Evolutionary conservation across 2,888 invertebrate genomes (phyloP), one percentile per base, ranked within the genome.

Genomic region (Napeogenes sylphis): DNA sequence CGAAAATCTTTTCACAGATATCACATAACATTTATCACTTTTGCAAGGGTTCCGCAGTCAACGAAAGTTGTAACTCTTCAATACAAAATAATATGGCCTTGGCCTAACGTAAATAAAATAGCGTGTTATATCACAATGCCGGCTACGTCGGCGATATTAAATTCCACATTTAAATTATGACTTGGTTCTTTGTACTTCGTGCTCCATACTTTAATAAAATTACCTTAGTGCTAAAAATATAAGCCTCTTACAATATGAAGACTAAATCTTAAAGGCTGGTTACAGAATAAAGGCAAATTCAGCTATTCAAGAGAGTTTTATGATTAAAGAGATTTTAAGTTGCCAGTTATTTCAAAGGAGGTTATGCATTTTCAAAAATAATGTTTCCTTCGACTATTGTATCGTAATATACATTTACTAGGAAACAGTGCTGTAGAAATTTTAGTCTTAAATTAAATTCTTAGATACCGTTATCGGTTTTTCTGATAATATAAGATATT

Each of bases 1-100:
- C 78, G 80, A 76, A 80, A 83, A 84, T 83, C 83, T 81, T 79
- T 77, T 78, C 78, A 73, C 79, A 74, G 78, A 76, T 76, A 70
- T 79, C 77, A 74, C 77, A 76, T 75, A 70, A 78, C 77, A 86
- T 87, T 82, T 81, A 84, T 87, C 87, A 86, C 81, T 73, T 71
- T 69, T 77, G 71, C 72, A 73, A 75, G 75, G 75, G 76, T 80
- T 77, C 79, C 77, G 71, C 69, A 77, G 75, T 70, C 76, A 73
- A 71, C 78, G 81, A 79, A 83, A 81, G 80, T 79, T 82, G 77
- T 81, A 79, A 72, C 80, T 79, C 79, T 74, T 73, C 76, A 77
- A 78, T 81, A 83, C 79, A 80, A 79, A 82, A 82, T 84, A 83
- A 82, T 75, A 75, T 70, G 73, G 70, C 70, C 75, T 65, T 67